These are phyloP conservation scores for Bucco capensis DNA, from an alignment of 2,113 vertebrate species.

Conservation along the genomic window DNA sequence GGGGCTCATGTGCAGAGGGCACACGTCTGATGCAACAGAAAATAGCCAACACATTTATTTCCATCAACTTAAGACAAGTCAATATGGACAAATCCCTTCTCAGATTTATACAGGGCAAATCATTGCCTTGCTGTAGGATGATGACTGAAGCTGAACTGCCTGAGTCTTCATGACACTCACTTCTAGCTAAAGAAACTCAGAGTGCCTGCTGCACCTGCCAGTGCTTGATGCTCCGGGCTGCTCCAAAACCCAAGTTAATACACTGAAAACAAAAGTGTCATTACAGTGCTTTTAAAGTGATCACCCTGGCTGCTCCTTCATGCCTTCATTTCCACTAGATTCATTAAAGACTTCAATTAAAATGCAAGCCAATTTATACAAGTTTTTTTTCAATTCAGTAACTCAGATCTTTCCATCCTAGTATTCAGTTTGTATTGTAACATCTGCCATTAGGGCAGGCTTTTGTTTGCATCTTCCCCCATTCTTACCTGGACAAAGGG, in stretches of 20 bases:
- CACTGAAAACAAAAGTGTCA: background rate
- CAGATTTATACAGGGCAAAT: background rate
- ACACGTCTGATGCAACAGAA: background rate
- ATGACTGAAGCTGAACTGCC: background rate
- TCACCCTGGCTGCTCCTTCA: background rate
- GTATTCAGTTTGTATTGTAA: background rate
- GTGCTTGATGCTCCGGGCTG: background rate
- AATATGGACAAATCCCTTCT: background rate
- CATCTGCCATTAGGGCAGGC: background rate
- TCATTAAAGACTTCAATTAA: background rate
- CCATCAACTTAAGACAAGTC: background rate
- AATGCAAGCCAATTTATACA: background rate
- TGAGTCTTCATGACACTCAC: background rate
- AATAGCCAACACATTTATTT: background rate
- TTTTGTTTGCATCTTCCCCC: constrained; percentile 6
- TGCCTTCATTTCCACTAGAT: background rate
- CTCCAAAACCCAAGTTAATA: background rate
- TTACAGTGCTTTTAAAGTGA: background rate
- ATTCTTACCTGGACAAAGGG: background rate
- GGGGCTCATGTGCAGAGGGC: background rate
- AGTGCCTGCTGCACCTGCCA: background rate
- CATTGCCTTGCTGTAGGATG: background rate
- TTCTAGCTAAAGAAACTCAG: background rate
- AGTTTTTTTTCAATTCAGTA: background rate
- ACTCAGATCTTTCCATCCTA: background rate